These are phyloP conservation scores for Poecilia latipinna DNA, from an alignment of 2,113 vertebrate genomes.

Conservation along the genomic window DNA sequence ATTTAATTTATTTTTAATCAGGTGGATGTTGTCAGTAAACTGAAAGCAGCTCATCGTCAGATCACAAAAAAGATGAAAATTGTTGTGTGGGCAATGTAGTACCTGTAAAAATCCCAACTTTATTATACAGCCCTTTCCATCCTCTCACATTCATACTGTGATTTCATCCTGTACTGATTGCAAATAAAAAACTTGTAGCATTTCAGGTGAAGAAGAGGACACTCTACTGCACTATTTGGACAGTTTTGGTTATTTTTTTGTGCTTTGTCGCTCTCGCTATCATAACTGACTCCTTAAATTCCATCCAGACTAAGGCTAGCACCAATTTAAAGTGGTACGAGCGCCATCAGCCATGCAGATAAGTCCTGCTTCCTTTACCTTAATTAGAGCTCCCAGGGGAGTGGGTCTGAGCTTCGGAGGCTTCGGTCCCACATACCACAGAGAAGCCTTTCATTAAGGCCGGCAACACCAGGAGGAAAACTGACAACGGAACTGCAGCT, in stretches of 20 bases:
- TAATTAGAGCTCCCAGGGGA: slow-evolving; percentile 79
- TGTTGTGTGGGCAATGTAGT: background rate
- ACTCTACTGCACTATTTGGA: slow-evolving; percentile 31
- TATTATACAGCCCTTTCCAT: slow-evolving; percentile 32
- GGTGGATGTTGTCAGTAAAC: background rate
- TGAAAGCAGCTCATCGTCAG: background rate
- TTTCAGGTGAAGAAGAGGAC: slow-evolving; percentile 59
- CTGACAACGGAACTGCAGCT: slow-evolving; percentile 28
- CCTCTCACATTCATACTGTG: slow-evolving; percentile 42
- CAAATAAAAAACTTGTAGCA: slow-evolving; percentile 55
- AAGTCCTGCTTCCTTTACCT: slow-evolving; percentile 77
- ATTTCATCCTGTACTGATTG: slow-evolving; percentile 53
- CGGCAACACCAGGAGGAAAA: slow-evolving; percentile 40
- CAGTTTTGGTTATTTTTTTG: background rate
- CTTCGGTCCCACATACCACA: slow-evolving; percentile 46
- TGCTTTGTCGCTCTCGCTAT: slow-evolving; percentile 19
- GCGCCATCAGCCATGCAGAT: slow-evolving; percentile 80
- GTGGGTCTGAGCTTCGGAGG: slow-evolving; percentile 53
- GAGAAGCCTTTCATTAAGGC: slow-evolving; percentile 55
- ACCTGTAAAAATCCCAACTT: slow-evolving; percentile 28
- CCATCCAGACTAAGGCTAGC: slow-evolving; percentile 40
- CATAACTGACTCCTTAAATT: slow-evolving; percentile 47
- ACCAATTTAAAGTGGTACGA: slow-evolving; percentile 38
- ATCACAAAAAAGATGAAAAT: background rate
- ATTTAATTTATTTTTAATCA: too few relatives aligned